Conservation (phyloP, 2,113 vertebrate species). For the Upupa epops region DNA sequence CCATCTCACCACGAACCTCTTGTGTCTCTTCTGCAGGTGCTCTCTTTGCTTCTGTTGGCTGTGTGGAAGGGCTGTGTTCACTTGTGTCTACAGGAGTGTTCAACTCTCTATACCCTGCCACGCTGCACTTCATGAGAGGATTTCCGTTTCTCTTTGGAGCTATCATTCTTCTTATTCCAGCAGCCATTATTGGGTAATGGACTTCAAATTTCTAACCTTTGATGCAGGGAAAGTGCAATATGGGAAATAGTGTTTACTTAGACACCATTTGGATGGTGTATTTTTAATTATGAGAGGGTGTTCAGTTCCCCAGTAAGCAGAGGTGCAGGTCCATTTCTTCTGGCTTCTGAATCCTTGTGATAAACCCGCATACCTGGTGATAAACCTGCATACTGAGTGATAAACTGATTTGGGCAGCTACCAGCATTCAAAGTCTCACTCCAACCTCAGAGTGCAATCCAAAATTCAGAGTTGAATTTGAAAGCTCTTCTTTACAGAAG, state of each 20-base stretch:
- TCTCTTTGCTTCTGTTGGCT: conserved; percentile 90
- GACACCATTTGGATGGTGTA: neutral
- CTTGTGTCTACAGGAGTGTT: conserved; percentile 85
- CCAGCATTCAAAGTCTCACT: neutral
- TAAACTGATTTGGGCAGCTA: neutral
- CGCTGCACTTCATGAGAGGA: conserved; percentile 89
- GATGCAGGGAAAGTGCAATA: neutral
- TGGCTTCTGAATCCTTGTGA: neutral
- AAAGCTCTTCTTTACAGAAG: neutral
- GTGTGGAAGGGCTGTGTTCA: conserved; percentile 84
- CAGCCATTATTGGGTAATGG: conserved; percentile 87
- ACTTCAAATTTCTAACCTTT: neutral
- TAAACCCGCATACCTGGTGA: neutral
- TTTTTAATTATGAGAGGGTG: neutral
- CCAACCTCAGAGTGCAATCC: neutral
- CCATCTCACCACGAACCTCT: neutral
- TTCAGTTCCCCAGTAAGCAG: neutral
- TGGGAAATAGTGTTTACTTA: neutral
- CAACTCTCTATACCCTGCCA: conserved; percentile 90
- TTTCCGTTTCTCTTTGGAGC: conserved; percentile 92
- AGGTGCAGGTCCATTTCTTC: neutral
- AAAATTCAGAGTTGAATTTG: neutral
- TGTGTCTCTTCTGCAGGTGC: conserved; percentile 75
- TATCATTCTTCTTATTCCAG: conserved; percentile 84
- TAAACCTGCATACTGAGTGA: neutral